phyloP scores from a whole-genome alignment of 1,140 invertebrate genomes.

The Pentalonia nigronervosa region DNA sequence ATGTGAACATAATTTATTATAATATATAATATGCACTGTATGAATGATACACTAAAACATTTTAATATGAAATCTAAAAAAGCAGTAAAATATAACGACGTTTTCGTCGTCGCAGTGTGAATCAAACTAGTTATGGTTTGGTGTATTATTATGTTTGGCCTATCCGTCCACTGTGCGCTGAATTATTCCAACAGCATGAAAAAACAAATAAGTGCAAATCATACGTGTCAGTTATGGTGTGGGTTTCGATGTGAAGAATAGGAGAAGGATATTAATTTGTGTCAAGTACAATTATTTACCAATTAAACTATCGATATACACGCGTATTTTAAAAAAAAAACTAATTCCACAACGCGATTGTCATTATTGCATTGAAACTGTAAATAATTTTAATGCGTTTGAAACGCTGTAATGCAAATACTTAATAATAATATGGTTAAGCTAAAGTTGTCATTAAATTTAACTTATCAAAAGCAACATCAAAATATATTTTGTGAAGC shows the following conservation, averaged over 20 bases:
- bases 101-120: background rate
- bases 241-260: background rate
- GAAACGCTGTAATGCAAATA: background rate
- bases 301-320: background rate
- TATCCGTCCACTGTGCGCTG: background rate
- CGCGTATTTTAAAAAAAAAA: background rate
- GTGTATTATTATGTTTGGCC: background rate
- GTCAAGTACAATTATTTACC: conserved; percentile 42
- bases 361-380: background rate
- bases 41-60: background rate
- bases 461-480: too few species aligned
- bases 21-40: too few species aligned
- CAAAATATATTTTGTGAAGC: too few species aligned
- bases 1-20: too few species aligned
- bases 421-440: too few species aligned
- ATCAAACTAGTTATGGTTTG: background rate
- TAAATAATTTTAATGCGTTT: background rate
- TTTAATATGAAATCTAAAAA: background rate
- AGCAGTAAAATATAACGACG: background rate
- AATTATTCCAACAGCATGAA: background rate
- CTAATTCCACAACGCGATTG: background rate
- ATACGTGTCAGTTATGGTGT: conserved; percentile 33
- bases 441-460: too few species aligned
- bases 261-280: conserved; percentile 14
- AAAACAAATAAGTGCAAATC: background rate